Evolutionary conservation across 1,140 invertebrate genomes (phyloP).

Genomic region (Macrostomum lignano): DNA sequence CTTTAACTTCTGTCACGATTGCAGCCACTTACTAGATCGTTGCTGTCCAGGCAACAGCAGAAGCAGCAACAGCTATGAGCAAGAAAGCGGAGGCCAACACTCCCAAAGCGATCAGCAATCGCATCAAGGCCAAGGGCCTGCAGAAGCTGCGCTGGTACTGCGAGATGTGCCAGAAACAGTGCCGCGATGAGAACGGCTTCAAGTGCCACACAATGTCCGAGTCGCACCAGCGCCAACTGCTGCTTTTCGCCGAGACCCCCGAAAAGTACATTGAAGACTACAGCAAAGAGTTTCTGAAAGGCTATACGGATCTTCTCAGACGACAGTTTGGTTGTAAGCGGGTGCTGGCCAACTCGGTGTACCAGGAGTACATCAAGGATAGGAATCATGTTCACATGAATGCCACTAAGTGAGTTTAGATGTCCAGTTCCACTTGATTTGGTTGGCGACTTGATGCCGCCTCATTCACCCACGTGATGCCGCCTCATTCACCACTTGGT

Average conservation of each 20-base stretch:
- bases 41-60: too few species aligned
- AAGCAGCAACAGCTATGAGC: too few species aligned
- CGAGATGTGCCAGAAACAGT: conserved; percentile 99
- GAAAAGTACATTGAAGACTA: conserved; percentile 66
- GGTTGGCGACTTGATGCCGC: too few species aligned
- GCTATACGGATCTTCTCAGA: conserved; percentile 49
- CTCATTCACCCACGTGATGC: too few species aligned
- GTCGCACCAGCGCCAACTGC: conserved; percentile 74
- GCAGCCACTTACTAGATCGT: too few species aligned
- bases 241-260: conserved; percentile 79
- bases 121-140: conserved; percentile 88
- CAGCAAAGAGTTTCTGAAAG: conserved; percentile 48
- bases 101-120: conserved; percentile 87
- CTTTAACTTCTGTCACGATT: too few species aligned
- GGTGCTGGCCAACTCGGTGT: conserved; percentile 77
- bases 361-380: conserved; percentile 86
- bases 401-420: too few species aligned
- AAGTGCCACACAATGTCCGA: conserved; percentile 94
- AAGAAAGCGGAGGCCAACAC: too few species aligned
- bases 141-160: conserved; percentile 96
- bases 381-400: conserved; percentile 91
- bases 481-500: too few species aligned
- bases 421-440: too few species aligned
- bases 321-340: conserved; percentile 49
- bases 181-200: conserved; percentile 92